A percentile compares a stretch with the other conserved stretches of the same genome.
phyloP scores from a whole-genome alignment of 2,888 invertebrate species.

The Loripinus fragilis region DNA sequence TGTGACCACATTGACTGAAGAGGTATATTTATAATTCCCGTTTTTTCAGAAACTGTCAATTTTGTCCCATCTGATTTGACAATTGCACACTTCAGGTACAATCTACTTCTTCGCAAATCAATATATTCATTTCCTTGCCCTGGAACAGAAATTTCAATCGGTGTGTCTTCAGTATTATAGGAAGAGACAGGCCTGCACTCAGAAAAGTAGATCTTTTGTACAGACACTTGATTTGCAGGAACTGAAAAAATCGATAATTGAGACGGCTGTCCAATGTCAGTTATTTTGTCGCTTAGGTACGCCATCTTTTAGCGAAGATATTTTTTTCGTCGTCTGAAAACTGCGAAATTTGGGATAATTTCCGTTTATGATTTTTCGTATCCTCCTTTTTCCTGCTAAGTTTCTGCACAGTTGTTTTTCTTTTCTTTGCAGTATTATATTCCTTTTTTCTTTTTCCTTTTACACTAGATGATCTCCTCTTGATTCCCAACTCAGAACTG shows the following conservation, averaged over 20 bases:
- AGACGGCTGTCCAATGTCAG: conserved; percentile 16
- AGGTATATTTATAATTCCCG: conserved; percentile 28
- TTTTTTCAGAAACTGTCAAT: conserved; percentile 13
- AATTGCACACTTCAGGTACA: conserved; percentile 25
- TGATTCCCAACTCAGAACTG: not conserved
- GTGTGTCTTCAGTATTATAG: conserved; percentile 18
- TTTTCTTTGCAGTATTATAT: not conserved
- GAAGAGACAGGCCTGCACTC: conserved; percentile 34
- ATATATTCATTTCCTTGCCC: conserved; percentile 35
- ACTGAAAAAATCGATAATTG: conserved; percentile 25
- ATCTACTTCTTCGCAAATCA: conserved; percentile 32
- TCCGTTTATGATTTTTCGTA: not conserved
- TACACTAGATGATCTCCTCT: no score
- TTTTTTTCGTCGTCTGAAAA: not conserved
- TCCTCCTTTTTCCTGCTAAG: not conserved
- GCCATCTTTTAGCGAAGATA: not conserved
- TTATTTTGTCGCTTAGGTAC: not conserved
- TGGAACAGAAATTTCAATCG: conserved; percentile 27
- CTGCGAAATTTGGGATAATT: not conserved
- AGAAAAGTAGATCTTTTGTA: conserved; percentile 26
- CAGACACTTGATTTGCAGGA: conserved; percentile 30
- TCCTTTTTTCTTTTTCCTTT: not conserved
- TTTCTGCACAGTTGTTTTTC: not conserved
- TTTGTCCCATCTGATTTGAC: conserved; percentile 27
- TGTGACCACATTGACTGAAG: conserved; percentile 36